Percentiles rank a stretch among this genome's conserved stretches.
Conservation (phyloP, 2,113 vertebrate species). For the Atherinomorus stipes region DNA sequence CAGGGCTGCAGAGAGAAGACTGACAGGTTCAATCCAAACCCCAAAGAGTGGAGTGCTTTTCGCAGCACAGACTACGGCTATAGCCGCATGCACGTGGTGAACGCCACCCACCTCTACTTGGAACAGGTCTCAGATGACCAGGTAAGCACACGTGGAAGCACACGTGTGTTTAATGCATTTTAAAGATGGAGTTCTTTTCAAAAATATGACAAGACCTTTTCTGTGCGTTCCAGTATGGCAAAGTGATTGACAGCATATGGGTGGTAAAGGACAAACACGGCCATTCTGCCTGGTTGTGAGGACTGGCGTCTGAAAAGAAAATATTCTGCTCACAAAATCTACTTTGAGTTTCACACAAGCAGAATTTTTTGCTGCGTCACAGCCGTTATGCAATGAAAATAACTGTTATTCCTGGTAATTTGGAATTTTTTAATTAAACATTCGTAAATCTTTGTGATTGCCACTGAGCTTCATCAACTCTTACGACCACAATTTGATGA, state of each 20-base stretch:
- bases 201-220: conserved; percentile 22
- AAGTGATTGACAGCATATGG: conserved; percentile 89
- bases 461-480: conserved; percentile 2
- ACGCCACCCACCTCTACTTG: conserved; percentile 86
- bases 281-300: conserved; percentile 79
- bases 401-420: not conserved
- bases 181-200: not conserved
- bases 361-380: conserved; percentile 11
- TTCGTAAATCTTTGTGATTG: not conserved
- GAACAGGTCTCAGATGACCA: conserved; percentile 93
- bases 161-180: not conserved
- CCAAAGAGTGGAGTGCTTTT: conserved; percentile 87
- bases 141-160: conserved; percentile 74
- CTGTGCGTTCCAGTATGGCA: conserved; percentile 83
- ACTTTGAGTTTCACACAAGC: conserved; percentile 45
- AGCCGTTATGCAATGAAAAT: conserved; percentile 9
- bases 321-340: conserved; percentile 30
- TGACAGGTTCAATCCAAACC: conserved; percentile 84
- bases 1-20: conserved; percentile 89
- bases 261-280: conserved; percentile 85
- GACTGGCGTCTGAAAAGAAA: not conserved
- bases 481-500: not conserved
- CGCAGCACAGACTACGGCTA: conserved; percentile 89
- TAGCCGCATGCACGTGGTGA: conserved; percentile 86
- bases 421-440: not conserved